Evolutionary conservation across 2,797 vertebrate genomes (phyloP).

Genomic region (Melanotaenia maccullochi): DNA sequence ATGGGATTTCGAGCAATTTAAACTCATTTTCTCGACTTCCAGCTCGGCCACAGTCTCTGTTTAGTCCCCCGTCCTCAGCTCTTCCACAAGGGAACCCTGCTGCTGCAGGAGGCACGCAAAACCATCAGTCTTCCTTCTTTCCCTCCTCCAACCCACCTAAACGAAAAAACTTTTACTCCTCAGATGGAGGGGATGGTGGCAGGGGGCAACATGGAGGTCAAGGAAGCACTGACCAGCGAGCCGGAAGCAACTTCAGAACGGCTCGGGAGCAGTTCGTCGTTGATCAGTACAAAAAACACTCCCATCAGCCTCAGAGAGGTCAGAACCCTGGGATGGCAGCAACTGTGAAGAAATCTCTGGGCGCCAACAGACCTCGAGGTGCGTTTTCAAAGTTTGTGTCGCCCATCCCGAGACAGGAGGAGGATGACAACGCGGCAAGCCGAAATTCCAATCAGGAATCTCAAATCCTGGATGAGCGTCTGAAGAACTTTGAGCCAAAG

Average conservation of each 20-base stretch:
- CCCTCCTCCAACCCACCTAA: constrained; percentile 79
- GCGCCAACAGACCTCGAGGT: constrained; percentile 90
- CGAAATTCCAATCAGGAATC: constrained; percentile 53
- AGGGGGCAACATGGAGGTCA: constrained; percentile 55
- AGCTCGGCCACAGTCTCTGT: constrained; percentile 68
- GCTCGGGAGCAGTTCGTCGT: constrained; percentile 90
- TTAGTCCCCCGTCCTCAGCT: constrained; percentile 66
- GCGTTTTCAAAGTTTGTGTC: constrained; percentile 92
- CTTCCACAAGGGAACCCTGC: constrained; percentile 43
- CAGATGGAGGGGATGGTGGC: constrained; percentile 68
- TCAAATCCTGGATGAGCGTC: constrained; percentile 84
- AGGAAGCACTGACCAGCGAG: constrained; percentile 43
- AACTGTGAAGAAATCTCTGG: constrained; percentile 90
- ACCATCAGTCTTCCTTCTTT: constrained; percentile 68
- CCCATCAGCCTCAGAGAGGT: constrained; percentile 78
- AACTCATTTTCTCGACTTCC: constrained; percentile 31
- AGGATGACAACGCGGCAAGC: constrained; percentile 64
- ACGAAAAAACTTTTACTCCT: constrained; percentile 82
- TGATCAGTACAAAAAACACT: constrained; percentile 90
- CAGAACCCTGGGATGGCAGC: constrained; percentile 63
- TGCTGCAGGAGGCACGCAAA: constrained; percentile 48
- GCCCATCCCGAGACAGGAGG: constrained; percentile 88
- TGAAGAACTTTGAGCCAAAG: constrained; percentile 95
- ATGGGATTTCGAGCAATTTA: constrained; percentile 30
- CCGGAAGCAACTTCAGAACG: constrained; percentile 84